phyloP scores from a whole-genome alignment of 2,113 vertebrate species.

The Cheilinus undulatus region DNA sequence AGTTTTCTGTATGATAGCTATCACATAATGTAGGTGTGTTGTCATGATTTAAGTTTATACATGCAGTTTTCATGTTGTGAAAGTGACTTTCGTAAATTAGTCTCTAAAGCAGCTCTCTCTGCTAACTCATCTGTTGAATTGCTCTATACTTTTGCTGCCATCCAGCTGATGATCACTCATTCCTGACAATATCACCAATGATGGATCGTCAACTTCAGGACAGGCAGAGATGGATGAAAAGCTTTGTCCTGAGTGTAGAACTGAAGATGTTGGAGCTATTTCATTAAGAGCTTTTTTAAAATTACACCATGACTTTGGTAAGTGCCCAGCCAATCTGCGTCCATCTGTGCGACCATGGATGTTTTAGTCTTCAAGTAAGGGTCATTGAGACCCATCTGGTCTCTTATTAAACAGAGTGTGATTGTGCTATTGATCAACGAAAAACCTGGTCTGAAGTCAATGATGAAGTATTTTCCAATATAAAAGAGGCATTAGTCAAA shows the following conservation, averaged over 20 bases:
- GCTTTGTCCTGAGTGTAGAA: not conserved
- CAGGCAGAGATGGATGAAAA: not conserved
- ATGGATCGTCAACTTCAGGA: slow-evolving; percentile 15
- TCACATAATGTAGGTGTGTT: too few species aligned
- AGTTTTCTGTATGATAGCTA: too few species aligned
- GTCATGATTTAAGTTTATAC: not conserved
- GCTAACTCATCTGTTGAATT: not conserved
- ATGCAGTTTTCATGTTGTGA: not conserved
- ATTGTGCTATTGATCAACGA: not conserved
- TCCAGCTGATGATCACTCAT: slow-evolving; percentile 8
- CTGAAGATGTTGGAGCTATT: not conserved
- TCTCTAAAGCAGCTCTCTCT: not conserved
- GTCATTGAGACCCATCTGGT: not conserved
- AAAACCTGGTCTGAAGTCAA: too few species aligned
- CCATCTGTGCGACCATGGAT: not conserved
- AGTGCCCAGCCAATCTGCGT: not conserved
- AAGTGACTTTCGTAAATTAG: not conserved
- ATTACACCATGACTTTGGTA: too few species aligned
- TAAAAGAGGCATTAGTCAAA: too few species aligned
- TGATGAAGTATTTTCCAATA: not conserved
- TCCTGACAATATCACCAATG: slow-evolving; percentile 4
- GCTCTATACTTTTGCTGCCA: not conserved
- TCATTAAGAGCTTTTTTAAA: not conserved
- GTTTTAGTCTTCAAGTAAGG: not conserved
- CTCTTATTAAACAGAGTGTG: not conserved